phyloP scores from a whole-genome alignment of 2,797 vertebrate genomes.

The Furcifer pardalis region DNA sequence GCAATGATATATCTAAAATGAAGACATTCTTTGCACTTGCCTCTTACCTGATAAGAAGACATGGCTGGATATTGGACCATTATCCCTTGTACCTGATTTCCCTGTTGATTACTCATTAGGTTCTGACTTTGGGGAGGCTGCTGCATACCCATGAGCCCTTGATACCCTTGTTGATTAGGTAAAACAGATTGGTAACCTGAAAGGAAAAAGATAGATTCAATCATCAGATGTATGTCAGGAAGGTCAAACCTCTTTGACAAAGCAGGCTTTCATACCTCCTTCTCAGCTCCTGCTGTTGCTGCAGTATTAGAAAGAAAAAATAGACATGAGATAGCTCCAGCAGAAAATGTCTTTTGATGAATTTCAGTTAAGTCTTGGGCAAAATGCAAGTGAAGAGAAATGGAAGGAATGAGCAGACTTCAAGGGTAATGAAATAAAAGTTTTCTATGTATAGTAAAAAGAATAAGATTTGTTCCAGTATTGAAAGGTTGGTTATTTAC shows the following conservation, averaged over 20 bases:
- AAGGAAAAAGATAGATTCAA: conserved; percentile 43
- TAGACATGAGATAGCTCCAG: conserved; percentile 35
- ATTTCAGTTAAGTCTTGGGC: background rate
- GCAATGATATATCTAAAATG: background rate
- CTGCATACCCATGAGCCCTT: conserved; percentile 84
- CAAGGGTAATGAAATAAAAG: background rate
- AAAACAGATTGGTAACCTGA: conserved; percentile 85
- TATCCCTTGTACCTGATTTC: conserved; percentile 83
- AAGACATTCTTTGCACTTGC: background rate
- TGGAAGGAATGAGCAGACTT: background rate
- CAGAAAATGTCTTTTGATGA: background rate
- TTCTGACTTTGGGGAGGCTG: conserved; percentile 83
- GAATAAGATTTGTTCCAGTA: background rate
- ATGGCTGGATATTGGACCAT: conserved; percentile 88
- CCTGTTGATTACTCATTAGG: conserved; percentile 79
- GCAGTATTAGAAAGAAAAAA: conserved; percentile 50
- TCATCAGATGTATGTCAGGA: rapidly evolving
- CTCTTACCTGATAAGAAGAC: conserved; percentile 84
- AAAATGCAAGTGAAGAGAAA: background rate
- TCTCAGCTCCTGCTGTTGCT: background rate
- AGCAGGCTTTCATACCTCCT: background rate
- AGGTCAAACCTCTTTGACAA: background rate
- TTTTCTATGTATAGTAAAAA: background rate
- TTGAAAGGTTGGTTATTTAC: background rate
- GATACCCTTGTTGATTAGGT: conserved; percentile 81